Evolutionary conservation across 2,797 vertebrate species (phyloP), one percentile per base, ranked within the genome.

Genomic region (Percopsis omiscomaycus): DNA sequence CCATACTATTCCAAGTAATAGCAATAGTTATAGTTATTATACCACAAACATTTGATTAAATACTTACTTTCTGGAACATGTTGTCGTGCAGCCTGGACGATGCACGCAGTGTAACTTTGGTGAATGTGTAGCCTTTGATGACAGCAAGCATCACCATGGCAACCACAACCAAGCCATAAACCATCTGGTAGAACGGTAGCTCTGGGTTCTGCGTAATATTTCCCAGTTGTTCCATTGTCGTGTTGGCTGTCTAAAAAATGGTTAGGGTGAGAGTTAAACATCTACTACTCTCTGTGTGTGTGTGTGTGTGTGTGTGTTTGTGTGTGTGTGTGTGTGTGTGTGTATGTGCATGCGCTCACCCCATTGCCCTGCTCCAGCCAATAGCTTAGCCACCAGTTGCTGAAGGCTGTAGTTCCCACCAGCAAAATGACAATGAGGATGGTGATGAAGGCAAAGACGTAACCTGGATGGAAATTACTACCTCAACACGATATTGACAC

Each of bases 311-410:
- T 6, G 2, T 6, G 32, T 6, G 44, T 49, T 8, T 52, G 59
- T 49, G 5, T 32, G 3, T 49, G 22, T 59, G 44, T 22, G 16
- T 44, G 3, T 9, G 30, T 32, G 30, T 32, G 3, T 48, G 3
- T 16, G 28, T 30, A 29, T 15, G 59, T 27, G 8, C 9, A 10
- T 22, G 8, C 64, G 15, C 87, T 91, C 88, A 95, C 93, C 92
- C 91, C 89, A 9, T 92, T 78, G 28, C 92, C 90, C 15, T 90
- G 62, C 3, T 80, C 76, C 58, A 95, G 44, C 94, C 93, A 94
- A 72, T 72, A 81, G 65, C 93, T 92, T 69, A 95, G 80, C 94
- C 93, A 96, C 93, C 91, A 94, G 82, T 75, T 93, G 79, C 89
- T 90, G 78, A 95, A 92, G 32, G 84, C 80, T 0, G 87, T 92